Conservation (phyloP, 2,113 vertebrate species). For the Lophotis ruficrista region DNA sequence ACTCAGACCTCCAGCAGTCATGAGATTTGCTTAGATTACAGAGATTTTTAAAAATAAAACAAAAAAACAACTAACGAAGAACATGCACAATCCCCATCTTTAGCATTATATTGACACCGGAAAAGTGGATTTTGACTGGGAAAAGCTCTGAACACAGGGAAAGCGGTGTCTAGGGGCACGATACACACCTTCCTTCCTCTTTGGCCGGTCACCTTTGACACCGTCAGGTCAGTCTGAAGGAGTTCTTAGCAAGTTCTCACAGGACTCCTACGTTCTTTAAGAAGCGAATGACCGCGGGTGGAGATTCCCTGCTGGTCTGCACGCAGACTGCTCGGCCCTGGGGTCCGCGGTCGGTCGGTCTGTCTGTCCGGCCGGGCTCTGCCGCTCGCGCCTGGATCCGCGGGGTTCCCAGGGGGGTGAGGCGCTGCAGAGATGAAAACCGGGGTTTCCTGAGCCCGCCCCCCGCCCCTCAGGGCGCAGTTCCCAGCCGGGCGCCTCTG, state of each 20-base stretch:
- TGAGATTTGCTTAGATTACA: neutral
- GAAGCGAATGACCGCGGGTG: fast-evolving
- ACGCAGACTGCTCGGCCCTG: fast-evolving
- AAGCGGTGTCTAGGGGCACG: fast-evolving
- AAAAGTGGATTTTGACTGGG: neutral
- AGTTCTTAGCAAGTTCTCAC: neutral
- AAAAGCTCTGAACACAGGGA: neutral
- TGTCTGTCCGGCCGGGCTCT: too few species aligned
- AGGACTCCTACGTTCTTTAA: fast-evolving
- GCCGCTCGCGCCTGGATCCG: too few species aligned
- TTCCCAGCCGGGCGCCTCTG: too few species aligned
- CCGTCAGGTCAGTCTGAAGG: fast-evolving
- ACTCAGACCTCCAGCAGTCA: neutral
- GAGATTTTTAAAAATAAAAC: neutral
- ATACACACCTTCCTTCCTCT: neutral
- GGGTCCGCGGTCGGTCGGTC: too few species aligned
- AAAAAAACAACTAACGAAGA: neutral
- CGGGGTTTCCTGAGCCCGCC: too few species aligned
- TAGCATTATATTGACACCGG: fast-evolving
- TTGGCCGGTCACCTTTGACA: neutral
- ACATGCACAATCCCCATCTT: fast-evolving
- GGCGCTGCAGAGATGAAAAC: too few species aligned
- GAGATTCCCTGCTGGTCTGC: fast-evolving
- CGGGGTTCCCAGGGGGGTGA: too few species aligned
- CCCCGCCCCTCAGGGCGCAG: too few species aligned